Percentiles rank a stretch among this genome's conserved stretches.
phyloP scores from a whole-genome alignment of 2,888 invertebrate genomes.

The Zaprionus lineosus region DNA sequence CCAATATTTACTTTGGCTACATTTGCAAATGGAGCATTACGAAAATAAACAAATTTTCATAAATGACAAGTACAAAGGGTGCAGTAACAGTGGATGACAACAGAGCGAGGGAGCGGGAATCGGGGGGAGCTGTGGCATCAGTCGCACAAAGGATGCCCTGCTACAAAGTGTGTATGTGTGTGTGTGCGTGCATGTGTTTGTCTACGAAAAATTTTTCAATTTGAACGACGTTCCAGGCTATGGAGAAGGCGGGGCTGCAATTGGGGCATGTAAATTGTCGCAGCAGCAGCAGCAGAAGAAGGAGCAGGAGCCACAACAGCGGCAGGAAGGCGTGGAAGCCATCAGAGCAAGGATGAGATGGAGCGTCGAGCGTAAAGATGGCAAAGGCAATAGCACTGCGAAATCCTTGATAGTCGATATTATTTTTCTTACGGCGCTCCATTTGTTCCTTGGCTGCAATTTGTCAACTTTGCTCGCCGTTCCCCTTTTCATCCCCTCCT shows the following conservation, averaged over 20 bases:
- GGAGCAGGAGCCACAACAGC: constrained; percentile 20
- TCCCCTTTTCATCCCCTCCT: constrained; percentile 23
- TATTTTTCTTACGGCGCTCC: constrained; percentile 77
- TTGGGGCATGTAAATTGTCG: constrained; percentile 75
- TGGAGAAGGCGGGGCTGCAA: constrained; percentile 56
- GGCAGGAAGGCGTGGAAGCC: too few relatives aligned
- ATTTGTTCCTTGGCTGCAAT: constrained; percentile 74
- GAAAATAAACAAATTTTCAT: constrained; percentile 80
- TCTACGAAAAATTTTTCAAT: constrained; percentile 65
- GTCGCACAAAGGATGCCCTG: constrained; percentile 63
- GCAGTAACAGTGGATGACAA: constrained; percentile 10
- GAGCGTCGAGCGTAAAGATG: constrained; percentile 1
- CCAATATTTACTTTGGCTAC: constrained; percentile 79
- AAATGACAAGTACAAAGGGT: constrained; percentile 76
- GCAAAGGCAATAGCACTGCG: constrained; percentile 44
- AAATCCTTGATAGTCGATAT: constrained; percentile 76
- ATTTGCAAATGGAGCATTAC: constrained; percentile 78
- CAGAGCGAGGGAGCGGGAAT: constrained; percentile 7
- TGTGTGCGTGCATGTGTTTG: constrained; percentile 37
- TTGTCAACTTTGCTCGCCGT: constrained; percentile 72
- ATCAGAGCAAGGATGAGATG: constrained; percentile 19
- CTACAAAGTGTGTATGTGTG: constrained; percentile 20
- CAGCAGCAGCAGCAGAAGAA: constrained; percentile 39
- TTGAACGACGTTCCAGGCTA: constrained; percentile 71
- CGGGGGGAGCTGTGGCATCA: constrained; percentile 36